These are phyloP conservation scores for Calameuta filiformis DNA, from an alignment of 2,888 invertebrate genomes.

Conservation along the genomic window DNA sequence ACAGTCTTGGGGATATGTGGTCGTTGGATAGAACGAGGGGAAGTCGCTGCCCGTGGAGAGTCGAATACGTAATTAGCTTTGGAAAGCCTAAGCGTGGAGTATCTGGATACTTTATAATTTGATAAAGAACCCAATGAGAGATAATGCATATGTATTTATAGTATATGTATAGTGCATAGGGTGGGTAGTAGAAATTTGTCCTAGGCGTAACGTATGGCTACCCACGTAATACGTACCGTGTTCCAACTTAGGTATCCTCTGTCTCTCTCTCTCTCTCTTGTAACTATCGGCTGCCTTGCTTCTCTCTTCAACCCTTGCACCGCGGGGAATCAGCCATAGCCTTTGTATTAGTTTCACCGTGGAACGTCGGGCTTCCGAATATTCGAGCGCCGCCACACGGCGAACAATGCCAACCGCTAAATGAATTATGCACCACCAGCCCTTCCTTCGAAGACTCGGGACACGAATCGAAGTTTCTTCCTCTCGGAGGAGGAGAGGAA, in stretches of 20 bases:
- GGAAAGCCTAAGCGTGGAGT: slow-evolving; percentile 10
- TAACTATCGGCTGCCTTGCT: neutral
- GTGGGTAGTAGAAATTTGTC: no score
- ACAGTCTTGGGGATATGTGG: no score
- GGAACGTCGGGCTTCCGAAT: slow-evolving; percentile 3
- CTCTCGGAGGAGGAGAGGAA: neutral
- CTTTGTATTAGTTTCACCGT: slow-evolving; percentile 8
- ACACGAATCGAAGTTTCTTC: slow-evolving; percentile 6
- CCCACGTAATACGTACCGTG: no score
- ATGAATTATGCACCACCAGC: slow-evolving; percentile 12
- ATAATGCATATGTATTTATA: slow-evolving; percentile 2
- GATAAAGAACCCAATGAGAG: slow-evolving; percentile 33
- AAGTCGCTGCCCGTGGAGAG: slow-evolving; percentile 14
- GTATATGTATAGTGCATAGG: no score
- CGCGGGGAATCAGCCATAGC: slow-evolving; percentile 3
- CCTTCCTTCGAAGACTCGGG: neutral
- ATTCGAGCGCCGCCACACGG: neutral
- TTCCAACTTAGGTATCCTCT: neutral
- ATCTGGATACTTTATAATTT: slow-evolving; percentile 33
- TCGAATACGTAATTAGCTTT: slow-evolving; percentile 46
- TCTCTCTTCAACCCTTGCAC: neutral
- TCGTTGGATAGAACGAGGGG: neutral
- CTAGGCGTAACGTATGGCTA: no score
- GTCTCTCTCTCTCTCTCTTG: neutral
- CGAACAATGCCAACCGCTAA: slow-evolving; percentile 11